Evolutionary conservation across 1,140 invertebrate species (phyloP).

Genomic region (Diploscapter pachys): DNA sequence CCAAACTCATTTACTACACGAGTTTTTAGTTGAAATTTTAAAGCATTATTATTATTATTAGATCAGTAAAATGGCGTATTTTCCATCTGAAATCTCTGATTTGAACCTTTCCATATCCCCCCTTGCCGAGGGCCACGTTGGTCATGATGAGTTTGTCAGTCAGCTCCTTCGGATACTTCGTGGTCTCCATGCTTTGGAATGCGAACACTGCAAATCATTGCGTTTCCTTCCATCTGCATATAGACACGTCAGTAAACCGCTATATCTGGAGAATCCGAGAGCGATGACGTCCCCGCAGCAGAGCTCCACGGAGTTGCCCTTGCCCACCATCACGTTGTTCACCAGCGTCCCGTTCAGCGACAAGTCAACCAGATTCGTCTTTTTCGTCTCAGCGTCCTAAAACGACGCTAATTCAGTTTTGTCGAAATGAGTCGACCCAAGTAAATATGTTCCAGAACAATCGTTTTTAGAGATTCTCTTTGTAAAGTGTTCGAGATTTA

Average conservation of each 20-base stretch:
- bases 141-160: conserved; percentile 1
- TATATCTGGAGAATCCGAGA: background rate
- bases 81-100: no score
- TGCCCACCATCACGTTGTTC: background rate
- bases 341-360: conserved; percentile 8
- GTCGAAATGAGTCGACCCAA: no score
- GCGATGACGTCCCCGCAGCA: background rate
- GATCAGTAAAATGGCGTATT: no score
- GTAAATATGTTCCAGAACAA: no score
- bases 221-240: background rate
- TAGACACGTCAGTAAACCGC: background rate
- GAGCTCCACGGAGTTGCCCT: background rate
- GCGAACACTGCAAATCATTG: background rate
- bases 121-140: background rate
- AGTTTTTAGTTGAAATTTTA: no score
- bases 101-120: conserved; percentile 2
- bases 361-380: background rate
- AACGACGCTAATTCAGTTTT: no score
- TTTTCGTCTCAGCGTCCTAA: no score
- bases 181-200: background rate
- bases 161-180: background rate
- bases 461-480: no score
- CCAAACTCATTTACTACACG: background rate
- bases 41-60: no score
- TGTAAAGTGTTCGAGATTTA: no score